A percentile compares a stretch with the other conserved stretches of the same genome.
phyloP scores from a whole-genome alignment of 2,113 vertebrate genomes.

The Oncorhynchus clarkii region DNA sequence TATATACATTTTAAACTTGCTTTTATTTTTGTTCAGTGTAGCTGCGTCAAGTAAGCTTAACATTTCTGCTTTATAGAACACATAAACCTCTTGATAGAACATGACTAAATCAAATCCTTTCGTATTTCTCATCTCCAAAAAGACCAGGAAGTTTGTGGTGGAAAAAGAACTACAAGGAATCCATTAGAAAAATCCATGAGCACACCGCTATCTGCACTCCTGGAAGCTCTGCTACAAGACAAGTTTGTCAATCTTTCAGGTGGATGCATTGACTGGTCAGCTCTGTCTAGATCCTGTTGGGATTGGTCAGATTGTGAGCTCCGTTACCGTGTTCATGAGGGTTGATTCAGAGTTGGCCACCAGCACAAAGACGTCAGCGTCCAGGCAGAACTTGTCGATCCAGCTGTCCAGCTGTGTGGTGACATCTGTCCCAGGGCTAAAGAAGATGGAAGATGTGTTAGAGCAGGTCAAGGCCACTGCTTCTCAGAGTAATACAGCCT shows the following conservation, averaged over 20 bases:
- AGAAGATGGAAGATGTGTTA: constrained; percentile 11
- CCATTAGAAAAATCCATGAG: too few species aligned
- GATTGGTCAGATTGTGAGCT: not conserved
- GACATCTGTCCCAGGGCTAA: constrained; percentile 94
- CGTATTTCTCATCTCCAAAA: too few species aligned
- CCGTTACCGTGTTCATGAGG: constrained; percentile 93
- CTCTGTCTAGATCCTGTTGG: not conserved
- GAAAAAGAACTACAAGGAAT: too few species aligned
- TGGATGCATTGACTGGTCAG: not conserved
- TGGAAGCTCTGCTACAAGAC: not conserved
- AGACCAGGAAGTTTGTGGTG: too few species aligned
- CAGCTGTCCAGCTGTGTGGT: constrained; percentile 93
- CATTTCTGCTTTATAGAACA: too few species aligned
- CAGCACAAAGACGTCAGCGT: constrained; percentile 96
- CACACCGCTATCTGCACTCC: not conserved
- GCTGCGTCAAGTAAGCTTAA: too few species aligned
- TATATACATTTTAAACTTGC: too few species aligned
- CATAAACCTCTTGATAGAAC: too few species aligned
- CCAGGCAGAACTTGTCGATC: constrained; percentile 98
- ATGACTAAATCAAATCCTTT: too few species aligned
- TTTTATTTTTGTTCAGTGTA: too few species aligned
- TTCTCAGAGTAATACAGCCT: too few species aligned
- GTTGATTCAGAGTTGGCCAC: constrained; percentile 98
- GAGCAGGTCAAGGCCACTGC: not conserved
- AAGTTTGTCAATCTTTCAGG: not conserved